These are phyloP conservation scores for Dipodomys ordii DNA, from an alignment of 2,113 vertebrate genomes.

Conservation along the genomic window DNA sequence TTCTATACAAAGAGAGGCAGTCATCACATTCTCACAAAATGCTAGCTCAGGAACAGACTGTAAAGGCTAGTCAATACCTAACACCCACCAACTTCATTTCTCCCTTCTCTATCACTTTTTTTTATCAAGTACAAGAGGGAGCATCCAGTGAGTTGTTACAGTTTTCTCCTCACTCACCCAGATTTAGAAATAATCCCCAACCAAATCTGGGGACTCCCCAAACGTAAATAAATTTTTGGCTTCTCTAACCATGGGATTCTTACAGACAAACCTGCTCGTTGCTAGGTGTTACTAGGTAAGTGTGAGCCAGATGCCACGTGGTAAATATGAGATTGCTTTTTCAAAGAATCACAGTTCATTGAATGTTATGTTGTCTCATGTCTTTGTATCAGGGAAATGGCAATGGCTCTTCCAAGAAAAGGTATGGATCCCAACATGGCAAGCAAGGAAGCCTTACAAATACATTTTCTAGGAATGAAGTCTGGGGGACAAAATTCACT, in stretches of 20 bases:
- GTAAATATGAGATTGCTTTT: not conserved
- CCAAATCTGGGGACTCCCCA: not conserved
- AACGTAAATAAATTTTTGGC: not conserved
- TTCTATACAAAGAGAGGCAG: not conserved
- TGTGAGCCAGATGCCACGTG: not conserved
- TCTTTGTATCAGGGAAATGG: not conserved
- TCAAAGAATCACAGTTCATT: not conserved
- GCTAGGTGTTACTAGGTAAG: not conserved
- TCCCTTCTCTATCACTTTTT: not conserved
- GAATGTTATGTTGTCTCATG: not conserved
- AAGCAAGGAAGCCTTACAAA: not conserved
- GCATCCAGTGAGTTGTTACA: not conserved
- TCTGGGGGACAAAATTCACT: not conserved
- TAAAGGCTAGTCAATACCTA: not conserved
- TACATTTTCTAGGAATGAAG: not conserved
- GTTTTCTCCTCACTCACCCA: not conserved
- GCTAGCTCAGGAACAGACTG: not conserved
- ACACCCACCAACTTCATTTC: not conserved
- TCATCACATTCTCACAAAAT: not conserved
- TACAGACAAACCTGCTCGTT: not conserved
- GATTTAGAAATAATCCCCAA: slow-evolving; percentile 27
- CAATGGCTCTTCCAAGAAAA: not conserved
- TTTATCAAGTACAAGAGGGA: not conserved
- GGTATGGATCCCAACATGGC: not conserved
- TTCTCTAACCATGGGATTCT: not conserved